Conservation (phyloP, 37 sponge, comb jelly and placozoan species). For the Hexactinellida sp. region DNA sequence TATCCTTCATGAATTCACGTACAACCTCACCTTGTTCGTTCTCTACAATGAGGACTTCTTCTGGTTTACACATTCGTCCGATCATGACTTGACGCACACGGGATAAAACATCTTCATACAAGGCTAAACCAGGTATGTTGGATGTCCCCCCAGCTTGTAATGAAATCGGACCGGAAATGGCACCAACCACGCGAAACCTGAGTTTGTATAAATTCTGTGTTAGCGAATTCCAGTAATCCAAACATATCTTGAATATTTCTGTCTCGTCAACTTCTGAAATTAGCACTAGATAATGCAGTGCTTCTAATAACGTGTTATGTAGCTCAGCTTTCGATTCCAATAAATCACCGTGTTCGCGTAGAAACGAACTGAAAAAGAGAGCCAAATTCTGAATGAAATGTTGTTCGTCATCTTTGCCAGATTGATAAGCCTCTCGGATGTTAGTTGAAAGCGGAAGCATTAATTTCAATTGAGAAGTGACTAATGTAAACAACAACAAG, state of each 20-base stretch:
- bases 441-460: conserved; percentile 88
- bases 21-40: conserved; percentile 99
- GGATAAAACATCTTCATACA: not conserved
- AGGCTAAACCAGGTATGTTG: not conserved
- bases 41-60: conserved; percentile 97
- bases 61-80: conserved; percentile 95
- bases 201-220: conserved; percentile 73
- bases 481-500: conserved; percentile 58
- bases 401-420: conserved; percentile 85
- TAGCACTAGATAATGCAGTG: conserved; percentile 88
- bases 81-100: conserved; percentile 91
- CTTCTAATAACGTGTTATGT: conserved; percentile 43
- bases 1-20: conserved; percentile 97
- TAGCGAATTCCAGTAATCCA: conserved; percentile 95
- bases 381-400: conserved; percentile 94
- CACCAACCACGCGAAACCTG: not conserved
- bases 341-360: conserved; percentile 75
- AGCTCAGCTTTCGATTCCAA: conserved; percentile 62
- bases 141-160: not conserved
- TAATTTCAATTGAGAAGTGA: conserved; percentile 83
- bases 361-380: conserved; percentile 82
- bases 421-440: conserved; percentile 85
- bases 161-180: not conserved
- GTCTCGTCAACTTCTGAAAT: conserved; percentile 95
- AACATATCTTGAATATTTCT: conserved; percentile 98